A percentile compares a stretch with the other conserved stretches of the same genome.
Evolutionary conservation across 1,140 invertebrate genomes (phyloP).

Genomic region (Mizuhopecten yessoensis): DNA sequence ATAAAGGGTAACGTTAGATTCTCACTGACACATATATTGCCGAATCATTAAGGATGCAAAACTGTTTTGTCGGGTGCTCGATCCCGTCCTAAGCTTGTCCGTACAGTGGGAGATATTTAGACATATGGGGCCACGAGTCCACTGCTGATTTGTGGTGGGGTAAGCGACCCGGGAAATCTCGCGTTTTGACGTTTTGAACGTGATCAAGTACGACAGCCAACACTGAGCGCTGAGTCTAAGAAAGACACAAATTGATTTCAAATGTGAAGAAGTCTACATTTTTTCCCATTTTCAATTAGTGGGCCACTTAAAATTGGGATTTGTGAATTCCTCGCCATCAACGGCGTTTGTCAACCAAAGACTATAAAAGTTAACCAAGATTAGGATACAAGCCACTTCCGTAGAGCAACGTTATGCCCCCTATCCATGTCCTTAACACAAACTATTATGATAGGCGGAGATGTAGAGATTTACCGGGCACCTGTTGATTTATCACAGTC

Average conservation of each 20-base stretch:
- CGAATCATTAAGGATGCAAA: conserved; percentile 47
- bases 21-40: conserved; percentile 12
- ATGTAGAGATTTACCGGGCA: background rate
- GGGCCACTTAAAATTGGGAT: conserved; percentile 40
- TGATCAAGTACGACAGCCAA: conserved; percentile 17
- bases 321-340: background rate
- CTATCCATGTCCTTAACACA: background rate
- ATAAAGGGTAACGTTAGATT: background rate
- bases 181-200: conserved; percentile 31
- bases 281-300: conserved; percentile 56
- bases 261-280: conserved; percentile 59
- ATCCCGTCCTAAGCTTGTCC: background rate
- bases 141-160: conserved; percentile 20
- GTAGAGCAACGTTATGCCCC: background rate
- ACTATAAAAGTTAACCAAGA: background rate
- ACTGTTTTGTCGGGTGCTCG: conserved; percentile 12
- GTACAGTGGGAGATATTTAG: background rate
- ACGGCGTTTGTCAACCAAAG: background rate
- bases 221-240: background rate
- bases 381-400: background rate
- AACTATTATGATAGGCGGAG: background rate
- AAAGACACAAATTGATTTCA: conserved; percentile 56
- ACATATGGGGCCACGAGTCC: background rate
- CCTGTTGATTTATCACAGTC: background rate
- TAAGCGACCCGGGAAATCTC: conserved; percentile 27